Evolutionary conservation across 2,113 vertebrate genomes (phyloP), one percentile per base, ranked within the genome.

Genomic region (Copsychus sechellarum): DNA sequence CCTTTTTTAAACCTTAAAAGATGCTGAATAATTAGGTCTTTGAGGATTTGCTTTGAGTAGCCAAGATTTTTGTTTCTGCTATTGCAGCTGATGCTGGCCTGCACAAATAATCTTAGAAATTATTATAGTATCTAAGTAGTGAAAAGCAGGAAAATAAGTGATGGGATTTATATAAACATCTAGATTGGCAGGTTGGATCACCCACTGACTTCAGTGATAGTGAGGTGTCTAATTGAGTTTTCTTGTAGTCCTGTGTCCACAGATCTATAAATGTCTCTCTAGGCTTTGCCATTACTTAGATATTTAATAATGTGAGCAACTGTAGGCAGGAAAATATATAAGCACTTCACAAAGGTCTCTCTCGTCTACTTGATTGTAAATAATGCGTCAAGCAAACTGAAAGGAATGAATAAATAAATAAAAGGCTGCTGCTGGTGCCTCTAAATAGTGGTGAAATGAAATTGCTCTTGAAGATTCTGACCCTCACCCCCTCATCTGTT

Each of bases 251-350:
- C 14, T 43, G 4, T 50, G 48, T 56, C 48, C 4, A 1, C 31
- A 64, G 76, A 20, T 28, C 66, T 81, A 7, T 43, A 56, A 64
- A 36, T 36, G 15, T 73, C 9, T 70, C 6, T 73, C 24, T 53
- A 29, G 76, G n/a, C 50, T 76, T 85, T 43, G 29, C 26, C 19
- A 3, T 57, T 66, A 57, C 22, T 72, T 31, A 40, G 25, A 16
- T 76, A 33, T 15, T 57, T 83, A 2, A 3, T 69, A 58, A 28
- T 0, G 4, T 43, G 1, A 5, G 19, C 28, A 69, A 4, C 6
- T 3, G 2, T 66, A 58, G 60, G 42, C 36, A 40, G 60, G n/a
- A 81, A 36, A 57, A 51, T 21, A 16, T 0, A 0, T 12, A 45
- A 73, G 31, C 45, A 33, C 38, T 60, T 94, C 38, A 43, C 23